Evolutionary conservation across 1,140 invertebrate genomes (phyloP), one percentile per base, ranked within the genome.

Genomic region (Hyles vespertilio): DNA sequence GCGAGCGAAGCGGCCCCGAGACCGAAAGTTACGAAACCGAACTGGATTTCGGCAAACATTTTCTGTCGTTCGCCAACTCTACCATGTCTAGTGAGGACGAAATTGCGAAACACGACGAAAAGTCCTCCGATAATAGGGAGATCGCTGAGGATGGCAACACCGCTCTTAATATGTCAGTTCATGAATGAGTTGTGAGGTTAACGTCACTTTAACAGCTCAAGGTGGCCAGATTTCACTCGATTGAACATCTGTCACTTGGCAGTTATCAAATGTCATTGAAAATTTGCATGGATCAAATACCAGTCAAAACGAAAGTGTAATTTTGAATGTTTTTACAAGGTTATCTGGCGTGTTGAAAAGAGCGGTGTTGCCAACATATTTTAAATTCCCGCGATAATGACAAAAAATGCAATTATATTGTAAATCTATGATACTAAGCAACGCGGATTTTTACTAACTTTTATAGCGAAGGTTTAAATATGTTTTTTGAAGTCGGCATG

Each of bases 1-100:
- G 61, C 55, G 72, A 75, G 44, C 69, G 72, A 50, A 69, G 67
- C 46, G 76, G 65, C 0, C 58, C 65, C 2, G 74, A 80, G 32
- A 60, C 63, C 1, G 61, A 70, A 5, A 32, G 63, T 2, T 78
- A 68, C 11, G 74, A 79, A 3, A 51, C 56, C 0, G 70, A 79
- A 7, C 40, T 77, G 0, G 81, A 82, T 54, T 86, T 86, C 40
- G 84, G 84, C 0, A 84, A 86, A 49, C 84, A 86, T 56, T 86
- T 86, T 43, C 61, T 86, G 0, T 61, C 63, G 0, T 77, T 75
- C 32, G 51, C 67, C 0, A 75, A 67, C 5, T 70, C 61, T 6
- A 70, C 59, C 0, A 54, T 75, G 3, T 81, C 84, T 0, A 87
- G 84, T 33, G 84, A 87, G 33, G 84, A 86, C 40, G 85, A 87